Conservation (phyloP, 2,113 vertebrate species). For the Pogonocichla stellata region DNA sequence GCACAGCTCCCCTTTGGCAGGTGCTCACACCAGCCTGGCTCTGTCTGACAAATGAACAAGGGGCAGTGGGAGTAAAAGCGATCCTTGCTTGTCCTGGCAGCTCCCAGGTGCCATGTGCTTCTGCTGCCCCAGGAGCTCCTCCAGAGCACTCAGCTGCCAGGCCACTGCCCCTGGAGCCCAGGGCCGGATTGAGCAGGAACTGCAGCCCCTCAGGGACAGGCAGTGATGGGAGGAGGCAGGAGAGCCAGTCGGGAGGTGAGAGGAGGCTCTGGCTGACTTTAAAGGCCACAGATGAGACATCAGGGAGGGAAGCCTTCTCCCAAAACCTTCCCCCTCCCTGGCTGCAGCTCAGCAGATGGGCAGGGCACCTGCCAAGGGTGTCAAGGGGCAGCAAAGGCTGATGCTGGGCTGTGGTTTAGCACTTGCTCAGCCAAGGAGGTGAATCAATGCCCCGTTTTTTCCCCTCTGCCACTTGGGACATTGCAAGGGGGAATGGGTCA, state of each 20-base stretch:
- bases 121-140: not conserved
- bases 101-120: not conserved
- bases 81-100: not conserved
- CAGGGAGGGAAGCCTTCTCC: not conserved
- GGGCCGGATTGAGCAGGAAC: not conserved
- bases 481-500: not conserved
- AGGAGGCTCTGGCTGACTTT: not conserved
- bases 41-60: not conserved
- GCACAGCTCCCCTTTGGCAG: not conserved
- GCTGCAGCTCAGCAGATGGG: not conserved
- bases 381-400: not conserved
- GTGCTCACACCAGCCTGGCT: not conserved
- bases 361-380: rapidly evolving
- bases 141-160: not conserved
- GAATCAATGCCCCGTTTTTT: rapidly evolving
- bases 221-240: not conserved
- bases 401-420: not conserved
- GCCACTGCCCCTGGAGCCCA: rapidly evolving
- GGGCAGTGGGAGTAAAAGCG: not conserved
- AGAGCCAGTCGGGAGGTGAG: rapidly evolving
- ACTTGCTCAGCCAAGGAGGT: not conserved
- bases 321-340: not conserved
- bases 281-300: conserved; percentile 12
- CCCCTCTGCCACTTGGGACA: not conserved
- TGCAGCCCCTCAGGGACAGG: not conserved